These are phyloP conservation scores for Stegana nigrithorax DNA, from an alignment of 2,888 invertebrate genomes.

Conservation along the genomic window DNA sequence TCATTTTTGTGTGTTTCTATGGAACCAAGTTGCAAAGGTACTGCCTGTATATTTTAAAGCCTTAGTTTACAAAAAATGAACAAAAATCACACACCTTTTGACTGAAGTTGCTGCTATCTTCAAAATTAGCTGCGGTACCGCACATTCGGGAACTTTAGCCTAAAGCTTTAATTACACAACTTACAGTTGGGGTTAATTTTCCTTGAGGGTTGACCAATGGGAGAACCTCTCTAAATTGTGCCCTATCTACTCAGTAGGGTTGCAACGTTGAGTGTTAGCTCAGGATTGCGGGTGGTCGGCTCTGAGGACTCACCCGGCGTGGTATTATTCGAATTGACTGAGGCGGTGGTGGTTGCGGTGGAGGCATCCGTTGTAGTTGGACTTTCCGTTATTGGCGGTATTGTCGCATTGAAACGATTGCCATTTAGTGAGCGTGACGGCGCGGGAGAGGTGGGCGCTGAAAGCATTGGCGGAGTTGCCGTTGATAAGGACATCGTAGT, in stretches of 20 bases:
- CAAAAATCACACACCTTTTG: slow-evolving; percentile 7
- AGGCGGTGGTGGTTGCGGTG: slow-evolving; percentile 37
- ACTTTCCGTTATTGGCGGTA: not conserved
- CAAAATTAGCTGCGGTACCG: not conserved
- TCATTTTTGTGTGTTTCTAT: too few relatives aligned
- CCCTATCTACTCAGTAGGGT: slow-evolving; percentile 65
- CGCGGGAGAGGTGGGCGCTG: slow-evolving; percentile 60
- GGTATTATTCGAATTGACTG: slow-evolving; percentile 35
- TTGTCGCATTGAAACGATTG: slow-evolving; percentile 34
- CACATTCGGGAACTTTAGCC: not conserved
- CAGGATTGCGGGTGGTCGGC: slow-evolving; percentile 41
- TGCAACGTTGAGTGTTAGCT: slow-evolving; percentile 62
- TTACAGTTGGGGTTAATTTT: slow-evolving; percentile 23
- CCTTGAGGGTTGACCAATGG: not conserved
- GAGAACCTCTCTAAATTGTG: slow-evolving; percentile 66
- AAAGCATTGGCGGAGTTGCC: slow-evolving; percentile 44
- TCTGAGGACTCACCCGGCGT: slow-evolving; percentile 33
- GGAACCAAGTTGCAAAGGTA: slow-evolving; percentile 54
- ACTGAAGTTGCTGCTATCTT: not conserved
- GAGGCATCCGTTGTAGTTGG: slow-evolving; percentile 37
- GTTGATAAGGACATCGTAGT: slow-evolving; percentile 17
- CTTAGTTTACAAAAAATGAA: slow-evolving; percentile 15
- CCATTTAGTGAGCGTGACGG: slow-evolving; percentile 57
- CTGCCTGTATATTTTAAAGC: slow-evolving; percentile 33
- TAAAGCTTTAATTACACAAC: slow-evolving; percentile 17